Conservation (phyloP, 2,113 vertebrate species). For the Mustelus asterias region DNA sequence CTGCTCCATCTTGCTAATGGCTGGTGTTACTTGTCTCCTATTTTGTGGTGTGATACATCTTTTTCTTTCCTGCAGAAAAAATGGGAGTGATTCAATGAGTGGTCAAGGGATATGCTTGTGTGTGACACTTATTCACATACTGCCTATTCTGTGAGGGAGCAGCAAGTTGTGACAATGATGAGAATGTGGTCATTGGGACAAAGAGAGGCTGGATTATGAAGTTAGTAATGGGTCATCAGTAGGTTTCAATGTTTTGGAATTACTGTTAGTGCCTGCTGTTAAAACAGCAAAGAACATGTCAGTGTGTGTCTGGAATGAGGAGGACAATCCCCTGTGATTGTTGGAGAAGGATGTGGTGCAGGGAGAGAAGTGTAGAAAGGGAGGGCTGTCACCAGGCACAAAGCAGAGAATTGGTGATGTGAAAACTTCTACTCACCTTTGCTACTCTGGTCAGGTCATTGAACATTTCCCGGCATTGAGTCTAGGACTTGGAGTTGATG, state of each 20-base stretch:
- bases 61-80: neutral
- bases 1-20: no score
- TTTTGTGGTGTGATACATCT: neutral
- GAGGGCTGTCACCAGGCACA: neutral
- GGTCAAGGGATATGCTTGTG: neutral
- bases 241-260: neutral
- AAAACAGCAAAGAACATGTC: neutral
- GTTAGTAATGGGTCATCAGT: neutral
- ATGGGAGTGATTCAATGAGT: neutral
- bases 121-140: neutral
- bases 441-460: neutral
- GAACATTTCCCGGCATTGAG: neutral
- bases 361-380: no score
- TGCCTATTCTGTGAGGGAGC: neutral
- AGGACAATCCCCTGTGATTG: neutral
- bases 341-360: no score
- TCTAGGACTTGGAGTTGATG: neutral
- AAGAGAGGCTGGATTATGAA: neutral
- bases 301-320: neutral
- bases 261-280: neutral
- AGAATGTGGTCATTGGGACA: neutral
- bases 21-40: neutral
- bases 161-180: neutral
- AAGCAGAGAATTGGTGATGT: neutral
- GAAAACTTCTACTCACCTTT: neutral